Base-by-base conservation (phyloP, 2,888 invertebrate species). In the Zele albiditarsus region DNA sequence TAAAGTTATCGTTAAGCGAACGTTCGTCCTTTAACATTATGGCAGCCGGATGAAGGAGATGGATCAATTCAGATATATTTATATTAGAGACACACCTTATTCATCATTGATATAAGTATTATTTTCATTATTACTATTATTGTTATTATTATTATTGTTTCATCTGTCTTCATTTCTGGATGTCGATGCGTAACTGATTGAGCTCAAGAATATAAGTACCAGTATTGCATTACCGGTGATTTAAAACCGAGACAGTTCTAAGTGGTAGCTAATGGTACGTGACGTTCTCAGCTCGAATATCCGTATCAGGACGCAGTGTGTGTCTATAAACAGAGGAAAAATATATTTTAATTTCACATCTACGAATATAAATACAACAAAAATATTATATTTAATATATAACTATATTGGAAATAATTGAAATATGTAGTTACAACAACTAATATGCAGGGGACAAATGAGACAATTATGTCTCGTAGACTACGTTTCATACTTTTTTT, bases 131-230 rank as follows among this genome's bases (percentile, higher is more conserved):
- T 82, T 80, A 82, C 84, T 83, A 81, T 85, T 83, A 84, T 82
- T 73, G 77, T 53, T 20, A 6, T 23, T 20, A 53, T 53, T 20
- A 53, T 53, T 20, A 20, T 53, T 53, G 53, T 23, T 23, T 23
- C 0, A 6, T 23, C 2, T 8, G 8, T 53, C 2, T 8, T 8
- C 2, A 38, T 38, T 78, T 80, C 82, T 82, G 79, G 81, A 86
- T 83, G 79, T 78, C 82, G 80, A 84, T 78, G 87, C 86, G 87
- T 87, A 83, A 86, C 87, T 84, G 84, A 87, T 87, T 84, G 84
- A 80, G 76, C 76, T 76, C 75, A 74, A 80, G 74, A 79, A 78
- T n/a, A 72, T 76, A 69, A 72, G 27, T 63, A 58, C 77, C 78
- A 77, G 65, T 84, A 82, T 85, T 82, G 80, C 53, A 83, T 83